A percentile compares a stretch with the other conserved stretches of the same genome.
These are phyloP conservation scores for Cavia porcellus DNA, from an alignment of 2,113 vertebrate species.

Conservation along the genomic window DNA sequence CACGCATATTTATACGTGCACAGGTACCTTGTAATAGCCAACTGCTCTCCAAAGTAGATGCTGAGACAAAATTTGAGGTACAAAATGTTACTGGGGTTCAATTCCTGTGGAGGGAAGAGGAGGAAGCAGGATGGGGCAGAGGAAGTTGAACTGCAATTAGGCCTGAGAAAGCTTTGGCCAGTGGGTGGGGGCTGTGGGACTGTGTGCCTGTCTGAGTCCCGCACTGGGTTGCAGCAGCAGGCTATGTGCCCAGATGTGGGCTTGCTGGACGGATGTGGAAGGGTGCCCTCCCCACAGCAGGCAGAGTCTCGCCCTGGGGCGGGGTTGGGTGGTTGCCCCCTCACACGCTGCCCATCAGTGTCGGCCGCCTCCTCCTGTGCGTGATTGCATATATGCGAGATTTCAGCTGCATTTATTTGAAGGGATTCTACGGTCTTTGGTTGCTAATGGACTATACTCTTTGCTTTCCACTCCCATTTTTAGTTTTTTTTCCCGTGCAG, in stretches of 20 bases:
- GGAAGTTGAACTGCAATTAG: neutral
- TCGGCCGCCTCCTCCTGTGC: neutral
- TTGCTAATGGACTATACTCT: neutral
- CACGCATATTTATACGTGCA: neutral
- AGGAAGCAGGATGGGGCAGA: neutral
- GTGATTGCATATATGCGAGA: neutral
- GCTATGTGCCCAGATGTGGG: neutral
- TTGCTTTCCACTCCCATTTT: neutral
- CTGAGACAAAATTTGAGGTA: neutral
- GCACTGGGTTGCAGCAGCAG: neutral
- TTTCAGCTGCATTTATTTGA: neutral
- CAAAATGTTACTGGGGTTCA: neutral
- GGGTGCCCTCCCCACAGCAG: neutral
- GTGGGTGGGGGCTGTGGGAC: neutral
- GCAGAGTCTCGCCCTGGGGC: neutral
- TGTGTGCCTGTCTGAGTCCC: neutral
- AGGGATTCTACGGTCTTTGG: slow-evolving; percentile 33
- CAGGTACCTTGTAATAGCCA: neutral
- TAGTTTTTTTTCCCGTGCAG: neutral
- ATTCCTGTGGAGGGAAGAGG: neutral
- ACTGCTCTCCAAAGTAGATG: neutral
- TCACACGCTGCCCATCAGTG: neutral
- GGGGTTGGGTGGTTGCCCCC: neutral
- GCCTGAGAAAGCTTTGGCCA: neutral
- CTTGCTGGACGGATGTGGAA: neutral